Conservation (phyloP, 2,888 invertebrate genomes). For the Tanypteryx hageni region DNA sequence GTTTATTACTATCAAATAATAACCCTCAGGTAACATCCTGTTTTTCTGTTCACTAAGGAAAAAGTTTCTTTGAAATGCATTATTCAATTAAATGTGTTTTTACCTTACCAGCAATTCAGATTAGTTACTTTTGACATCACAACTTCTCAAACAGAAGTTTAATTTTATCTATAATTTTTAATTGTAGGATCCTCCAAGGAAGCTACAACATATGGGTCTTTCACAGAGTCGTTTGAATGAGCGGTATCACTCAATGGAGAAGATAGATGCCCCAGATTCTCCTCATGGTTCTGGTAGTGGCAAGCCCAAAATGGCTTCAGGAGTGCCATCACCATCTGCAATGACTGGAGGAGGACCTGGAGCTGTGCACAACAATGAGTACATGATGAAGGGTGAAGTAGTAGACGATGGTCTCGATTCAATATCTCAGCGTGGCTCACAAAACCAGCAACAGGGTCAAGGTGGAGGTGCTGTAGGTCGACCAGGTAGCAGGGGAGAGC, state of each 20-base stretch:
- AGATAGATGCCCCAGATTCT: constrained; percentile 74
- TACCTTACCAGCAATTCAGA: too few relatives aligned
- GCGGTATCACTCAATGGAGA: constrained; percentile 90
- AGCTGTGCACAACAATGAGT: constrained; percentile 71
- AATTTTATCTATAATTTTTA: neutral
- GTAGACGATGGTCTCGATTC: constrained; percentile 73
- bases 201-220: constrained; percentile 85
- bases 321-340: constrained; percentile 68
- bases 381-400: constrained; percentile 73
- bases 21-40: too few relatives aligned
- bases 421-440: constrained; percentile 73
- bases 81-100: too few relatives aligned
- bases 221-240: constrained; percentile 92
- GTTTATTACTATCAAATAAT: too few relatives aligned
- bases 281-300: constrained; percentile 68
- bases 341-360: constrained; percentile 59
- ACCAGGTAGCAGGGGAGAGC: constrained; percentile 42
- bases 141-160: neutral
- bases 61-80: too few relatives aligned
- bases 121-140: too few relatives aligned
- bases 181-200: constrained; percentile 76
- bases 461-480: constrained; percentile 31
- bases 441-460: constrained; percentile 71
- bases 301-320: constrained; percentile 40
- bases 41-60: too few relatives aligned